phyloP scores from a whole-genome alignment of 2,888 invertebrate species.

The Hypsopygia costalis region DNA sequence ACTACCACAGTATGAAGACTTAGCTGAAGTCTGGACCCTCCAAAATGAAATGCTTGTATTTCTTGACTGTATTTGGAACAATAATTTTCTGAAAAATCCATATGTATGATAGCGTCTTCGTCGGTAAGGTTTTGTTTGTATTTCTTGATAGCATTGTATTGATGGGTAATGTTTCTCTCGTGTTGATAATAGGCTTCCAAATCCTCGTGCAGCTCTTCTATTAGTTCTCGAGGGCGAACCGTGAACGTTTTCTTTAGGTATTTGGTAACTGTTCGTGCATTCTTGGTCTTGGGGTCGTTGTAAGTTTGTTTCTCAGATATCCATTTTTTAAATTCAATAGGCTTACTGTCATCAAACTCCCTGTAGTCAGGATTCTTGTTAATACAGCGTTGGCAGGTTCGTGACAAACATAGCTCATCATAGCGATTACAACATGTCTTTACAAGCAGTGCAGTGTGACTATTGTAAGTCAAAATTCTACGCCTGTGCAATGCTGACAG shows the following conservation, averaged over 20 bases:
- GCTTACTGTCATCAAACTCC: slow-evolving; percentile 22
- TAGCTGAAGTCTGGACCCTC: no score
- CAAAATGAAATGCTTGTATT: no score
- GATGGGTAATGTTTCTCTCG: slow-evolving; percentile 21
- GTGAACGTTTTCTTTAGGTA: slow-evolving; percentile 23
- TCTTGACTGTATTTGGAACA: no score
- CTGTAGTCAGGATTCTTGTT: slow-evolving; percentile 21
- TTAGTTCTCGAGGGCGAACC: slow-evolving; percentile 21
- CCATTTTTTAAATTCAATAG: slow-evolving; percentile 21
- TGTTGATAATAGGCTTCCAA: slow-evolving; percentile 22
- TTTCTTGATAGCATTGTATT: slow-evolving; percentile 20
- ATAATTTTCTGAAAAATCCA: no score
- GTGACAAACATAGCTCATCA: slow-evolving; percentile 20
- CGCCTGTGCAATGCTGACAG: slow-evolving; percentile 15
- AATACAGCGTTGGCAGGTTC: slow-evolving; percentile 20
- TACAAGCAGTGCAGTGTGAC: slow-evolving; percentile 19
- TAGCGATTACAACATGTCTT: slow-evolving; percentile 21
- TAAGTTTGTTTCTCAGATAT: slow-evolving; percentile 17
- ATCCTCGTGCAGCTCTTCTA: slow-evolving; percentile 23
- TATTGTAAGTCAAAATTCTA: slow-evolving; percentile 20
- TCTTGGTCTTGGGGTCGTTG: slow-evolving; percentile 26
- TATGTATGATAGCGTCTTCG: no score
- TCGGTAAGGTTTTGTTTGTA: no score
- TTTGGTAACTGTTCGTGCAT: neutral
- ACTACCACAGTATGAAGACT: no score